These are phyloP conservation scores for Clarias laeviceps DNA, from an alignment of 2,797 vertebrate genomes.

Conservation along the genomic window DNA sequence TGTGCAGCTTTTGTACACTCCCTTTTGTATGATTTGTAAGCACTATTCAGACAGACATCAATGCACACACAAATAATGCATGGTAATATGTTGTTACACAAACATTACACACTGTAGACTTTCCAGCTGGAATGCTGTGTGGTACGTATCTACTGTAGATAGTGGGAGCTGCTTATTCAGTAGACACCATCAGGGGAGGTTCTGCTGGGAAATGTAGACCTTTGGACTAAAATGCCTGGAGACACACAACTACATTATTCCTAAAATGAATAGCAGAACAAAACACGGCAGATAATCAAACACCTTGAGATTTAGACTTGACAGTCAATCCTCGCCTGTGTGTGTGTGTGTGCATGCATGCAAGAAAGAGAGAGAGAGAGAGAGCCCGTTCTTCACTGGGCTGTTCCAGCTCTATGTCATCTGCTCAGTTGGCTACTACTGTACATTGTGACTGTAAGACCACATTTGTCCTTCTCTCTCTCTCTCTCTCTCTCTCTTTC, in stretches of 20 bases:
- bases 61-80: background rate
- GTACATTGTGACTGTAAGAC: conserved; percentile 5
- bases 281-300: background rate
- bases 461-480: background rate
- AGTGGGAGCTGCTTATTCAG: background rate
- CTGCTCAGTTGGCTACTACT: conserved; percentile 20
- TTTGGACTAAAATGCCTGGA: conserved; percentile 1
- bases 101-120: background rate
- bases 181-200: background rate
- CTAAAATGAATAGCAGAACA: background rate
- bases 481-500: background rate
- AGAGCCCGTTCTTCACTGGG: background rate
- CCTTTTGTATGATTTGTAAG: background rate
- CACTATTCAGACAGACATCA: background rate
- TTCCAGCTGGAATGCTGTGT: background rate
- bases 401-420: background rate
- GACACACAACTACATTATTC: background rate
- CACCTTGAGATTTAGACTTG: background rate
- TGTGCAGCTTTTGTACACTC: background rate
- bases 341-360: background rate
- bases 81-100: background rate
- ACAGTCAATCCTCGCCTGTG: background rate
- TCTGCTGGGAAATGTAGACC: background rate
- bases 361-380: background rate
- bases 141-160: background rate